Conservation (phyloP, 2,888 invertebrate species). For the Melolontha melolontha region DNA sequence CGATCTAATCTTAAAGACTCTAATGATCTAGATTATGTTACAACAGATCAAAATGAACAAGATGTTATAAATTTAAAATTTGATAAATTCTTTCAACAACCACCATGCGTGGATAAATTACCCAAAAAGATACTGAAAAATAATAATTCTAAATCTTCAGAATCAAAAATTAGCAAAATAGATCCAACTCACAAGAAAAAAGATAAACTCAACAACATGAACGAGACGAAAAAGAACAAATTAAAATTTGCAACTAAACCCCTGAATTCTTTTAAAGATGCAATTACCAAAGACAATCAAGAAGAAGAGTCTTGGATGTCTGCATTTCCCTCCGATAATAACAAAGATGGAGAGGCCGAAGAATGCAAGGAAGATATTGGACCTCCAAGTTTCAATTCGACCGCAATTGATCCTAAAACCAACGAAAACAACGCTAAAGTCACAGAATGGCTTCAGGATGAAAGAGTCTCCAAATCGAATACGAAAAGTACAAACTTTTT, state of each 20-base stretch:
- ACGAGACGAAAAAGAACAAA: slow-evolving; percentile 42
- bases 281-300: slow-evolving; percentile 30
- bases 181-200: slow-evolving; percentile 38
- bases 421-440: slow-evolving; percentile 25
- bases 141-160: slow-evolving; percentile 2
- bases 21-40: slow-evolving; percentile 46
- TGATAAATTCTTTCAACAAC: slow-evolving; percentile 48
- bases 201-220: slow-evolving; percentile 40
- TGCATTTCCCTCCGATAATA: slow-evolving; percentile 35
- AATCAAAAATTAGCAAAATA: slow-evolving; percentile 37
- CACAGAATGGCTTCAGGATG: slow-evolving; percentile 19
- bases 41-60: slow-evolving; percentile 46
- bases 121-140: slow-evolving; percentile 44
- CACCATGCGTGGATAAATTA: neutral
- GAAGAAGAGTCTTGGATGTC: slow-evolving; percentile 60
- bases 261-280: slow-evolving; percentile 51
- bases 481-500: slow-evolving; percentile 49
- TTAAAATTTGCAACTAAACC: slow-evolving; percentile 47
- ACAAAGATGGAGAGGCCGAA: slow-evolving; percentile 4
- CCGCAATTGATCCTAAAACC: neutral
- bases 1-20: neutral
- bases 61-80: slow-evolving; percentile 48
- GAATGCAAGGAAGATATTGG: slow-evolving; percentile 3
- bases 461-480: slow-evolving; percentile 2
- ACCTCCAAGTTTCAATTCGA: slow-evolving; percentile 10